These are phyloP conservation scores for Orthonevra nobilis DNA, from an alignment of 2,888 invertebrate species.

Conservation along the genomic window DNA sequence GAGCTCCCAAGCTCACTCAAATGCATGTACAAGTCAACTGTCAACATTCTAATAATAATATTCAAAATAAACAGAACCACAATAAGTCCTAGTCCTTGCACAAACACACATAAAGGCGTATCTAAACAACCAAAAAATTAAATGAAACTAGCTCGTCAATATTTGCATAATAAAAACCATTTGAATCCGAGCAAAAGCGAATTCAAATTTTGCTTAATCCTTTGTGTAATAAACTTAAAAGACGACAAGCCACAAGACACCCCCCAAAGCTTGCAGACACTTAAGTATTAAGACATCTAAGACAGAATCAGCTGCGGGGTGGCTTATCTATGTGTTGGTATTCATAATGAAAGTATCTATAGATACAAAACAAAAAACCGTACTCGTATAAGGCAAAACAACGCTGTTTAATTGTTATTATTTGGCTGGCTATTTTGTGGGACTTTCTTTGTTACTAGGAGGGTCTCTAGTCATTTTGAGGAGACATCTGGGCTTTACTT, in stretches of 20 bases:
- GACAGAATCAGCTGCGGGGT: conserved; percentile 29
- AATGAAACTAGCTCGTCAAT: conserved; percentile 63
- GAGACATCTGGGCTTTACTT: conserved; percentile 76
- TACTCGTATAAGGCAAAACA: too few relatives aligned
- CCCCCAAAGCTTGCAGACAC: conserved; percentile 24
- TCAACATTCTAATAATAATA: conserved; percentile 32
- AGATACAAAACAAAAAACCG: not conserved
- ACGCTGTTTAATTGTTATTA: conserved; percentile 51
- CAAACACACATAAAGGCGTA: conserved; percentile 47
- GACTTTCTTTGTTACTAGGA: conserved; percentile 65
- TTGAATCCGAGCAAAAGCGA: conserved; percentile 30
- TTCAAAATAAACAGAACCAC: conserved; percentile 28
- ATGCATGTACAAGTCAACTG: conserved; percentile 9
- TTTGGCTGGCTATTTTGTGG: conserved; percentile 43
- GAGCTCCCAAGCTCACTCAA: conserved; percentile 14
- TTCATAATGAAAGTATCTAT: conserved; percentile 40
- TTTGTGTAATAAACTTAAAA: conserved; percentile 39
- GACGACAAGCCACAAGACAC: conserved; percentile 34
- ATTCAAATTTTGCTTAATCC: conserved; percentile 48
- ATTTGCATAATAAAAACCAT: conserved; percentile 59
- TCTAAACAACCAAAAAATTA: conserved; percentile 55
- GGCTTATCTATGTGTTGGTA: conserved; percentile 27
- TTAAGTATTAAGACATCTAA: not conserved
- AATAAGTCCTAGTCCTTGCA: conserved; percentile 40
- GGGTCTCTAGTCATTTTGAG: conserved; percentile 72